Evolutionary conservation across 2,113 vertebrate genomes (phyloP), one percentile per base, ranked within the genome.

Genomic region (Nothocercus nigrocapillus): DNA sequence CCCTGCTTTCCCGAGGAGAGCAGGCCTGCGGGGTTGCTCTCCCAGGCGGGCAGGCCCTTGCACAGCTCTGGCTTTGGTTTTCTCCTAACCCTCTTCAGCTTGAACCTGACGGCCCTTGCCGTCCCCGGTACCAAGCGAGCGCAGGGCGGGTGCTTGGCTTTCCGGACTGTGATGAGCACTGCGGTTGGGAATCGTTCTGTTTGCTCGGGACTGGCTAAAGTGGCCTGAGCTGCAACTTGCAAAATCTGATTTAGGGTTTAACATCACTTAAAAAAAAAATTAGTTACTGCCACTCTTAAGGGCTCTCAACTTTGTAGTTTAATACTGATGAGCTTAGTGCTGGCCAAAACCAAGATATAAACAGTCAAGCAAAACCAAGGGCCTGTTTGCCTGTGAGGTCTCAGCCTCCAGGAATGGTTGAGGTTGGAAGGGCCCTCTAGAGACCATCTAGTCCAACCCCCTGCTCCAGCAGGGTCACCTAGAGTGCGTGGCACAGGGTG

Each of bases 211-310:
- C 76, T 51, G 72, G 88, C 66, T 78, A 61, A 94, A 91, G 82
- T 81, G 82, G 85, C 88, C 79, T 58, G 69, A 92, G 58, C 58
- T 90, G 47, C 80, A 95, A 78, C 93, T 88, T 82, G 64, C 75
- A 86, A 91, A 95, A 95, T 82, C 80, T 93, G 79, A 86, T 93
- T 83, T 94, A 91, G 75, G 76, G 83, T 75, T 88, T 95, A 86
- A 68, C 36, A 77, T 88, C 45, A 61, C 75, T 77, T 93, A 3
- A 54, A 94, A 78, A 49, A 36, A 36, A 93, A 91, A 80, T 9
- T 62, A 93, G 93, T 88, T 86, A 91, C 68, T 83, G 90, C 42
- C 28, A 42, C 56, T 56, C 32, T 13, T 83, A 64, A 95, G 85
- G 36, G 61, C 49, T 95, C 68, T 95, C 68, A 68, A 61, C 51